phyloP scores from a whole-genome alignment of 2,888 invertebrate species.

The Euzetes globulus region DNA sequence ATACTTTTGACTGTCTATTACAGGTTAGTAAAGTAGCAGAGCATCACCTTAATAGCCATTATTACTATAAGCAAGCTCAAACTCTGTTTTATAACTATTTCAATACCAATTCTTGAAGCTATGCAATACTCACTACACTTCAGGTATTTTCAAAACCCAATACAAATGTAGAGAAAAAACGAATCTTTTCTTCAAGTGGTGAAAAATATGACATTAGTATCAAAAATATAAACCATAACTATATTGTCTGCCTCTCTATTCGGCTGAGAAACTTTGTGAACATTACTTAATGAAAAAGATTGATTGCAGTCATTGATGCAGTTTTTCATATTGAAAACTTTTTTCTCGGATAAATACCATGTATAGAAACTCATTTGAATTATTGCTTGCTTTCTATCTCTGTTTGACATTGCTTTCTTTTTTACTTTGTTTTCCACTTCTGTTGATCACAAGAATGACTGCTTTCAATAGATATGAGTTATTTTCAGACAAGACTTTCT shows the following conservation, averaged over 20 bases:
- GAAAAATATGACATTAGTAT: slow-evolving; percentile 6
- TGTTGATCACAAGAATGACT: not conserved
- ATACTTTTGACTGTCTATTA: slow-evolving; percentile 25
- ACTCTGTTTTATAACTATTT: not conserved
- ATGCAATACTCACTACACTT: slow-evolving; percentile 24
- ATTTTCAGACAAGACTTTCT: no score
- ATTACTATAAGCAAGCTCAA: slow-evolving; percentile 14
- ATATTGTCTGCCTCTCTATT: not conserved
- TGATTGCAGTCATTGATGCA: not conserved
- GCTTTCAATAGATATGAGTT: no score
- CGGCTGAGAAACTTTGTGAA: not conserved
- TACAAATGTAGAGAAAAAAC: not conserved
- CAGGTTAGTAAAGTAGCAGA: slow-evolving; percentile 25
- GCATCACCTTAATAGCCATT: slow-evolving; percentile 29
- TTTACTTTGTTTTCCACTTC: not conserved
- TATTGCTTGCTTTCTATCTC: not conserved
- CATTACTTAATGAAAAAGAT: not conserved
- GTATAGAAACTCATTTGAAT: not conserved
- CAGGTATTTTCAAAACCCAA: slow-evolving; percentile 7
- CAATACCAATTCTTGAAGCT: slow-evolving; percentile 13
- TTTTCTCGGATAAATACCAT: not conserved
- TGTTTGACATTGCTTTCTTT: not conserved
- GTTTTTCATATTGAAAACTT: not conserved
- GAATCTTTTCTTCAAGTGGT: not conserved
- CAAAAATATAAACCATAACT: not conserved